Base-by-base conservation (phyloP, 2,797 vertebrate genomes). In the Ctenopoma multispine region DNA sequence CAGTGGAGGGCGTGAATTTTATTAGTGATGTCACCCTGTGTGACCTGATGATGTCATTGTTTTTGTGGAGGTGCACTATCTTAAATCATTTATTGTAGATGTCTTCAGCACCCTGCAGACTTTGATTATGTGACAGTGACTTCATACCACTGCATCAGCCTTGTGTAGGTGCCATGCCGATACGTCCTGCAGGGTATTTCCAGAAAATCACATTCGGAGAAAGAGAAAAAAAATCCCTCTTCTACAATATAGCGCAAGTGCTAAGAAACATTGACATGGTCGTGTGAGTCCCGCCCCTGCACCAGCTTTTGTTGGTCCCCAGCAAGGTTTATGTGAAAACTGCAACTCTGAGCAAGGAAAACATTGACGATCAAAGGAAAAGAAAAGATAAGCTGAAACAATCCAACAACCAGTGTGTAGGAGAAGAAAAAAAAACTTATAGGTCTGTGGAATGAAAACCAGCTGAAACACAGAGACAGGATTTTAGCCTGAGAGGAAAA, bases 91-190 rank as follows among this genome's bases (percentile, higher is more conserved):
- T 53, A 76, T 61, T 50, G 68, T 50, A 40, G 70, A 70, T 55
- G 47, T 78, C 50, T 80, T 53, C 63, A 70, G 82, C 66, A 51
- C 59, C 55, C 47, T 48, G 48, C 73, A 63, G 73, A 79, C 63
- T 80, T 60, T 77, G 79, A 84, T 79, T 67, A 69, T 76, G 46
- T 77, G 70, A 68, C 76, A 43, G 31, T 81, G 85, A 85, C 80
- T 81, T 83, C 64, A 82, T 73, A 46, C 57, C 34, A 18, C 56
- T 4, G 51, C 56, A 65, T 75, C 48, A 8, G 38, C 44, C 36
- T 41, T 46, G 43, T 9, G 18, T n/a, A 29, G 40, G 41, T 4
- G 5, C 53, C 36, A 23, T 64, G 57, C 78, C 72, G 66, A 72
- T 62, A 63, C 10, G 23, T 72, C 53, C 77, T 12, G 2, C 38